A percentile compares a stretch with the other conserved stretches of the same genome.
phyloP scores from a whole-genome alignment of 2,888 invertebrate species.

The Mesoligia furuncula region DNA sequence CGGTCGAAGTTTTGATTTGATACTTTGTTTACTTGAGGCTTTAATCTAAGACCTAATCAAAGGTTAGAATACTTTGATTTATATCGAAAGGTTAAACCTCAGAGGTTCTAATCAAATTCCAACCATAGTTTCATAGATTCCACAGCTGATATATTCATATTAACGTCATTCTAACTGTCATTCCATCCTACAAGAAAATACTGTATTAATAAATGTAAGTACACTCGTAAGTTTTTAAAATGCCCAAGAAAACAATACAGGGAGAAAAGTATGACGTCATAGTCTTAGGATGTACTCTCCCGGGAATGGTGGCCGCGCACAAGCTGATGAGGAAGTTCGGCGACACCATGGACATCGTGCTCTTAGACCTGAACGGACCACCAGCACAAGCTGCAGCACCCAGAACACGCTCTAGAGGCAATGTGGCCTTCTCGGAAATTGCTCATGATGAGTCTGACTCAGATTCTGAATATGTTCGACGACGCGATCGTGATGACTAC shows the following conservation, averaged over 20 bases:
- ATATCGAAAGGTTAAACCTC: not conserved
- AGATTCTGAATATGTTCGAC: conserved; percentile 11
- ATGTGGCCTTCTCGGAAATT: conserved; percentile 77
- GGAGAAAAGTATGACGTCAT: conserved; percentile 80
- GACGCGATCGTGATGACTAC: conserved; percentile 38
- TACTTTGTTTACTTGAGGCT: not conserved
- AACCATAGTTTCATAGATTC: conserved; percentile 44
- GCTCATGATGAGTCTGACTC: conserved; percentile 53
- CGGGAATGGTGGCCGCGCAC: conserved; percentile 86
- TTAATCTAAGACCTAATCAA: not conserved
- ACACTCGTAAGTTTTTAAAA: conserved; percentile 28
- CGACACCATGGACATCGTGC: conserved; percentile 82
- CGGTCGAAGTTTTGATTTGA: not conserved
- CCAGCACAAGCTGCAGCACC: no score
- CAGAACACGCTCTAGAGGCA: conserved; percentile 69
- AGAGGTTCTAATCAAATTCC: conserved; percentile 1
- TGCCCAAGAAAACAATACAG: conserved; percentile 73
- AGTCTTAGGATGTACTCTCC: conserved; percentile 84
- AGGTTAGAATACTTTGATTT: not conserved
- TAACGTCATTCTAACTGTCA: conserved; percentile 21
- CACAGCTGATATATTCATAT: not conserved
- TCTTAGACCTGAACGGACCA: conserved; percentile 77
- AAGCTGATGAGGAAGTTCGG: conserved; percentile 85
- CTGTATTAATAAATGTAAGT: not conserved
- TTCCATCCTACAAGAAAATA: conserved; percentile 13